Evolutionary conservation across 1,140 invertebrate genomes (phyloP), one percentile per base, ranked within the genome.

Genomic region (Apolygus lucorum): DNA sequence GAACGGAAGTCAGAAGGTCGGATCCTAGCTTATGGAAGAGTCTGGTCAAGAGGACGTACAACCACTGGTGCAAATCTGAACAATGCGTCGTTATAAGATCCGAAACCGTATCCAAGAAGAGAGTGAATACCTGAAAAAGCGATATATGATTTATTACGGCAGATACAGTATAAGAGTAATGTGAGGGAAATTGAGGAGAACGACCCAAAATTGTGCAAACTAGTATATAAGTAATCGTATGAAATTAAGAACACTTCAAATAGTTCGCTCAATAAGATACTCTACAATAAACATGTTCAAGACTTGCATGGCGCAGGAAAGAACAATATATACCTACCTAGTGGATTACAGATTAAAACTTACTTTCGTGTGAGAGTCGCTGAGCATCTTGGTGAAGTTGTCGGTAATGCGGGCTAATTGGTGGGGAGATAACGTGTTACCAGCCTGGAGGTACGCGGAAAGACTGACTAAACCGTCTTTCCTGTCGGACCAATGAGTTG

Each of bases 361-460:
- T 77, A 85, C 85, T 81, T 97, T 97, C 1, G 92, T 96, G 78
- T 96, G 93, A n/a, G 93, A 91, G 79, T 98, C 95, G 85, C 95
- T 93, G 76, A 98, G 96, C 91, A 97, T 95, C 82, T 93, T 92
- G 54, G 92, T 91, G 76, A 96, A 93, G 71, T 95, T 90, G 74
- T 97, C 94, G 0, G 91, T 93, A 4, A 95, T 84, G 73, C 88
- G 85, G 59, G 87, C 87, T 34, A 95, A 80, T 76, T 95, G 90
- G 1, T 85, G 82, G 1, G 84, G 81, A 11, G 83, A 84, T 2
- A 96, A 81, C 21, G 82, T 83, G 24, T 88, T 85, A 52, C 89
- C 88, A 76, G 85, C 84, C 70, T 86, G 85, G 21, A 95, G 82
- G 75, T 91, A 89, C 74, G 86, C 78, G 70, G 87, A 90, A 28